Evolutionary conservation across 2,797 vertebrate species (phyloP).

Genomic region (Helicolenus hilgendorfi): DNA sequence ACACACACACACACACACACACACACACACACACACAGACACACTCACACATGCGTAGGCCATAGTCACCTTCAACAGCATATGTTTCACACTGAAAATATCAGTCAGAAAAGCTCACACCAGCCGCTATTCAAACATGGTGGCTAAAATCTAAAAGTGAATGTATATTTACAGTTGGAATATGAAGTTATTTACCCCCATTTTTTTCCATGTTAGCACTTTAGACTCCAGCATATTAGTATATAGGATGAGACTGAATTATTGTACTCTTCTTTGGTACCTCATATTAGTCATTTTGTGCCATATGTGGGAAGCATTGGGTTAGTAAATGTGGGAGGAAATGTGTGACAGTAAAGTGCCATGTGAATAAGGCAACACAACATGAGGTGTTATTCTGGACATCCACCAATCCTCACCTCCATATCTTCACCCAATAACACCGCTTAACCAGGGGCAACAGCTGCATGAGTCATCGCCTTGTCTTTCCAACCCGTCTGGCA

Average conservation of each 20-base stretch:
- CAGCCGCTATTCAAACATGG: not conserved
- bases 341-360: not conserved
- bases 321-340: not conserved
- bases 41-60: not conserved
- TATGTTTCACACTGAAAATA: slow-evolving; percentile 56
- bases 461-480: not conserved
- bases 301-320: not conserved
- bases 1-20: slow-evolving; percentile 38
- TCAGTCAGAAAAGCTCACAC: slow-evolving; percentile 36
- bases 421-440: not conserved
- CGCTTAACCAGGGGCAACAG: not conserved
- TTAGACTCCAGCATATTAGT: not conserved
- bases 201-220: not conserved
- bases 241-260: not conserved
- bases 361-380: not conserved
- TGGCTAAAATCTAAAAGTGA: not conserved
- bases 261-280: not conserved
- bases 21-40: slow-evolving; percentile 24
- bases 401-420: not conserved
- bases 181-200: not conserved
- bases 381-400: not conserved
- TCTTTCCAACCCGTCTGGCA: not conserved
- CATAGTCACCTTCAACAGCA: slow-evolving; percentile 73
- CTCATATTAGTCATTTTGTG: no score
- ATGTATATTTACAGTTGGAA: not conserved